phyloP scores from a whole-genome alignment of 2,888 invertebrate genomes.

The Hanleya hanleyi region DNA sequence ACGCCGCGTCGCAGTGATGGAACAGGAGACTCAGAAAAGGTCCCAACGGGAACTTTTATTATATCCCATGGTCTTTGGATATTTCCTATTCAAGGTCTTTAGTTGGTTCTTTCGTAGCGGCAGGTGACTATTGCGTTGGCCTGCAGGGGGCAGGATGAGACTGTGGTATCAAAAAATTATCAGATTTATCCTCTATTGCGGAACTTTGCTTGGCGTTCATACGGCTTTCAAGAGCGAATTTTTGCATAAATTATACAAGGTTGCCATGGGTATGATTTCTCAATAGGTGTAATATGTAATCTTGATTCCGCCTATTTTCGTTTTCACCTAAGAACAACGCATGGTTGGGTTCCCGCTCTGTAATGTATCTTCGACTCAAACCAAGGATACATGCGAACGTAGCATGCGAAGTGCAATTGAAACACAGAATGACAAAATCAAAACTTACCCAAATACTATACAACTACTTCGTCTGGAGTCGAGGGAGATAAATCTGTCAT shows the following conservation, averaged over 20 bases:
- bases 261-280: background rate
- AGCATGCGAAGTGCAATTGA: too few species aligned
- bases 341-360: too few species aligned
- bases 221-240: background rate
- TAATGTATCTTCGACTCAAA: too few species aligned
- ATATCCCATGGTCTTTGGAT: conserved; percentile 88
- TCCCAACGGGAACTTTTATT: conserved; percentile 90
- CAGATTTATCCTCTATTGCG: background rate
- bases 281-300: too few species aligned
- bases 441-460: too few species aligned
- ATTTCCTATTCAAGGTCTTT: conserved; percentile 84
- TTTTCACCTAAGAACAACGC: too few species aligned
- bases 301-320: too few species aligned
- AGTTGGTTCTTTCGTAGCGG: conserved; percentile 52
- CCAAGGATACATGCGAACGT: too few species aligned
- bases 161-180: background rate
- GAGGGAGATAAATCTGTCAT: too few species aligned
- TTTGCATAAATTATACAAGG: background rate
- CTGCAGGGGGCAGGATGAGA: background rate
- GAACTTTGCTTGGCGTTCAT: background rate
- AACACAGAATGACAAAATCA: too few species aligned
- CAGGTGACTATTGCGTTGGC: conserved; percentile 29
- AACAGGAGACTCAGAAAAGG: conserved; percentile 87
- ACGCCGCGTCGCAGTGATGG: conserved; percentile 88
- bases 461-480: too few species aligned